A percentile compares a stretch with the other conserved stretches of the same genome.
Evolutionary conservation across 2,888 invertebrate species (phyloP).

Genomic region (Isotomurus palustris): DNA sequence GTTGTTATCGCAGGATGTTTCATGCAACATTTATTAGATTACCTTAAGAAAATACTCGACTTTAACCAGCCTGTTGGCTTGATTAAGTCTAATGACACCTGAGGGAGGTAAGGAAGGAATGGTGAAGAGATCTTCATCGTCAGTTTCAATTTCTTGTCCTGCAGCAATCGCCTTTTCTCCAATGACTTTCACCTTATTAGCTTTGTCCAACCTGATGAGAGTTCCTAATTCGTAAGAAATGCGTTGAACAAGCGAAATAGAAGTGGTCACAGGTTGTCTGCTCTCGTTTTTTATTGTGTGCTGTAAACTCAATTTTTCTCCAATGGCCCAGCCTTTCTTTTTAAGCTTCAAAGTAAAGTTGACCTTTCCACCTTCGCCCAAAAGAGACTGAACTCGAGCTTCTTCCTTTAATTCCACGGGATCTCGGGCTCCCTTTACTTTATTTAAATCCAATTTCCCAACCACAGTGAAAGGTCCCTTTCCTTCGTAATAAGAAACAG

Average conservation of each 20-base stretch:
- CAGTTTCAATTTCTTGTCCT: conserved; percentile 14
- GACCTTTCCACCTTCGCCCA: conserved; percentile 12
- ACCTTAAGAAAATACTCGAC: conserved; percentile 29
- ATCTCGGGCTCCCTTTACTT: conserved; percentile 7
- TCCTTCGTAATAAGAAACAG: conserved; percentile 23
- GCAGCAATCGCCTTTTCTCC: conserved; percentile 22
- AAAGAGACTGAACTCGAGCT: conserved; percentile 10
- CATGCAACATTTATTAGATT: neutral
- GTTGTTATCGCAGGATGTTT: neutral
- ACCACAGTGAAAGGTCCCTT: conserved; percentile 15
- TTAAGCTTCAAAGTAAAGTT: conserved; percentile 18
- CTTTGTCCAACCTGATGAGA: conserved; percentile 20
- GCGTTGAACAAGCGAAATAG: conserved; percentile 26
- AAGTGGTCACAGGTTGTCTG: conserved; percentile 24
- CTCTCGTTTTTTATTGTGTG: conserved; percentile 26
- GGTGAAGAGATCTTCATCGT: conserved; percentile 17
- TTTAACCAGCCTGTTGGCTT: conserved; percentile 20
- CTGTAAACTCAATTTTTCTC: conserved; percentile 20
- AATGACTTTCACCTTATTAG: conserved; percentile 27
- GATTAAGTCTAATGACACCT: conserved; percentile 18
- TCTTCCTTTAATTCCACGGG: conserved; percentile 24
- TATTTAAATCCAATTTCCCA: conserved; percentile 21
- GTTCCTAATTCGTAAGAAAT: conserved; percentile 25
- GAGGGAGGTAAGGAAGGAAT: conserved; percentile 22
- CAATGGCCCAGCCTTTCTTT: conserved; percentile 26